Evolutionary conservation across 1,140 invertebrate species (phyloP).

Genomic region (Scaptodrosophila lebanonensis): DNA sequence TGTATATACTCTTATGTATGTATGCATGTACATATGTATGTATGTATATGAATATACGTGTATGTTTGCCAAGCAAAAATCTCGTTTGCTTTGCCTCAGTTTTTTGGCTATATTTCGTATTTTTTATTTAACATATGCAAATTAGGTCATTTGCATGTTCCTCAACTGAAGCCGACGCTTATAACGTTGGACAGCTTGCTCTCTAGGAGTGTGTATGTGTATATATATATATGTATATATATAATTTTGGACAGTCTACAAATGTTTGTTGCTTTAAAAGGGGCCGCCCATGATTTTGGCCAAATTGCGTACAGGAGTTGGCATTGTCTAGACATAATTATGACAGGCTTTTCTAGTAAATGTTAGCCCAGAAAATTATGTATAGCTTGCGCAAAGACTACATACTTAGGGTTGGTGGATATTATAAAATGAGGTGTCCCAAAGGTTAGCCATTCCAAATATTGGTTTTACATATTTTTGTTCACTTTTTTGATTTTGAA

Average conservation of each 20-base stretch:
- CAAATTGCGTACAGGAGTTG: background rate
- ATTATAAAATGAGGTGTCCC: too few relatives aligned
- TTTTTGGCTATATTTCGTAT: conserved; percentile 10
- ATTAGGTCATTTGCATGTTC: conserved; percentile 69
- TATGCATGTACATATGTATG: background rate
- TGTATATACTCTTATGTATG: background rate
- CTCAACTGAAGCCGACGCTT: conserved; percentile 6
- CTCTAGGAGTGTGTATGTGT: conserved; percentile 32
- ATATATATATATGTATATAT: too few relatives aligned
- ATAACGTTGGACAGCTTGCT: conserved; percentile 8
- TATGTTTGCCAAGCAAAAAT: conserved; percentile 29
- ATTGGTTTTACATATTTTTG: too few relatives aligned
- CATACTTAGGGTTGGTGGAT: too few relatives aligned
- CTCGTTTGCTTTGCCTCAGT: background rate
- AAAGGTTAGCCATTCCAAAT: too few relatives aligned
- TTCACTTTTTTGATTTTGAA: too few relatives aligned
- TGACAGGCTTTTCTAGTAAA: too few relatives aligned
- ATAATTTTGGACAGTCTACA: too few relatives aligned
- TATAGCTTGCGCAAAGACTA: too few relatives aligned
- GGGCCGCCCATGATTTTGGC: conserved; percentile 33
- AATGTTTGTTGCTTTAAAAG: too few relatives aligned
- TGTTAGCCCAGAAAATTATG: too few relatives aligned
- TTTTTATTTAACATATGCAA: conserved; percentile 63
- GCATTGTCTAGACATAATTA: conserved; percentile 59
- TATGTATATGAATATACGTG: too few relatives aligned